A percentile compares a stretch with the other conserved stretches of the same genome.
Evolutionary conservation across 1,140 invertebrate species (phyloP).

Genomic region (Drosophila repletoides): DNA sequence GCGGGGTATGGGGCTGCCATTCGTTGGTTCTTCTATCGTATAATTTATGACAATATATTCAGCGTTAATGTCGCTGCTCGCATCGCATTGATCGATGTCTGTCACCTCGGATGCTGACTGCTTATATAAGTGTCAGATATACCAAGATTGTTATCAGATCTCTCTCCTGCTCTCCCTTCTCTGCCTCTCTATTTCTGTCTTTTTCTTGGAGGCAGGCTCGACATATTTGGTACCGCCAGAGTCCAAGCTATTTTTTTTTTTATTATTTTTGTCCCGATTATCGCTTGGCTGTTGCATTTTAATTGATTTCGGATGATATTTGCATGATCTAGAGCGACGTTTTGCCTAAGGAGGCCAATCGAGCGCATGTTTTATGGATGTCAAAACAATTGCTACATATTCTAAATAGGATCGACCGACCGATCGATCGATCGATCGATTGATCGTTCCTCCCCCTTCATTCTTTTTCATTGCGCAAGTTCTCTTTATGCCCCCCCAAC

Average conservation of each 20-base stretch:
- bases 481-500: conserved; percentile 7
- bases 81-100: conserved; percentile 75
- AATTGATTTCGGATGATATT: conserved; percentile 67
- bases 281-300: conserved; percentile 68
- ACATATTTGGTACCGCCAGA: conserved; percentile 72
- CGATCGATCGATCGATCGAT: no score
- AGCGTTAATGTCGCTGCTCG: conserved; percentile 78
- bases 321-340: conserved; percentile 64
- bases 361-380: conserved; percentile 79
- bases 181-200: conserved; percentile 26
- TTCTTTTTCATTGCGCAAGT: conserved; percentile 68
- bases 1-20: not conserved
- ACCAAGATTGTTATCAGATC: conserved; percentile 63
- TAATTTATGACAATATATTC: conserved; percentile 82
- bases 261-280: conserved; percentile 58
- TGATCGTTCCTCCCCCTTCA: no score
- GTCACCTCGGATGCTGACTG: conserved; percentile 70
- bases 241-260: no score
- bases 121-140: conserved; percentile 72
- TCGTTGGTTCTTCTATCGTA: conserved; percentile 35
- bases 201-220: not conserved
- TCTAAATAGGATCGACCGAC: conserved; percentile 61
- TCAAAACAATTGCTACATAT: conserved; percentile 77
- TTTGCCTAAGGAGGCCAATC: conserved; percentile 75
- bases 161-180: not conserved